Conservation (phyloP, 37 sponge, comb jelly and placozoan species). For the Oscarella lobularis region DNA sequence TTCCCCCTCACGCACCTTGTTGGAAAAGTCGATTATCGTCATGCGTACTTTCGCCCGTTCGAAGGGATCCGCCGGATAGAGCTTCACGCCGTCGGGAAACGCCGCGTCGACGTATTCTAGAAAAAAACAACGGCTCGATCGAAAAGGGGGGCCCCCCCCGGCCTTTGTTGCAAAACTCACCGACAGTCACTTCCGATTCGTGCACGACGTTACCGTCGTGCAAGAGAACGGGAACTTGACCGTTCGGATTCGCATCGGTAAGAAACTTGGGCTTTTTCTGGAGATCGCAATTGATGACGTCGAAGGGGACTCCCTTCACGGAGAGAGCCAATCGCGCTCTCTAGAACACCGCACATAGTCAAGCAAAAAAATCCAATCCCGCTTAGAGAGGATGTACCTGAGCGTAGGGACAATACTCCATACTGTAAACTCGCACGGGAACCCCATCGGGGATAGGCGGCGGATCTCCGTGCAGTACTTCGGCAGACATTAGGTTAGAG, state of each 20-base stretch:
- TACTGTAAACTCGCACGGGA: not conserved
- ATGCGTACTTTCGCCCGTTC: not conserved
- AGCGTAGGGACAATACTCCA: not conserved
- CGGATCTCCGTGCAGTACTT: not conserved
- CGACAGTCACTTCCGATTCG: not conserved
- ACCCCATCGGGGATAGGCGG: not conserved
- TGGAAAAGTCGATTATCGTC: not conserved
- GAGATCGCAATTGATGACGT: not conserved
- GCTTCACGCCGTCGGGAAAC: not conserved
- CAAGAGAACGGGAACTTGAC: constrained; percentile 4
- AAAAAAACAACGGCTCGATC: not conserved
- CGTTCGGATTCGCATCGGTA: constrained; percentile 2
- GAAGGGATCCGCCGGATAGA: not conserved
- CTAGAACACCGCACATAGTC: no score
- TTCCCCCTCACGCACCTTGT: no score
- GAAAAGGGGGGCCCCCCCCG: not conserved
- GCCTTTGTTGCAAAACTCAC: not conserved
- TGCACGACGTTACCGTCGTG: not conserved
- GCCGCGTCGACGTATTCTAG: not conserved
- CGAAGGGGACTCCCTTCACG: not conserved
- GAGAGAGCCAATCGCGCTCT: not conserved
- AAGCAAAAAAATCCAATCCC: no score
- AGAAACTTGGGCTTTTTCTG: not conserved
- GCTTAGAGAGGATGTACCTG: no score
- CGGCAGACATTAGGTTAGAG: no score